Evolutionary conservation across 2,113 vertebrate species (phyloP).

Genomic region (Osmerus eperlanus): DNA sequence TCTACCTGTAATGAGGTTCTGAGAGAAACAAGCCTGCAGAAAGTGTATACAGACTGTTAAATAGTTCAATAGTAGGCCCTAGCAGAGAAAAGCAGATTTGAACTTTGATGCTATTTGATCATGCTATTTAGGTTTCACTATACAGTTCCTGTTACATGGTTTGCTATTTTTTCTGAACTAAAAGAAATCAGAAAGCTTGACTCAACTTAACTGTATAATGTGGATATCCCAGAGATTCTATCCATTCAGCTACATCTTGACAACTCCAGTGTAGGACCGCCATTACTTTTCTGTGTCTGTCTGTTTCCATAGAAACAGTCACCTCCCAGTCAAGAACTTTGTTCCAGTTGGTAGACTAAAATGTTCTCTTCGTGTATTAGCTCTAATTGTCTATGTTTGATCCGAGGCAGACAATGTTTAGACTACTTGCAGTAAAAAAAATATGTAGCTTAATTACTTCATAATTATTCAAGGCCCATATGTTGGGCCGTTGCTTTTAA

Average conservation of each 20-base stretch:
- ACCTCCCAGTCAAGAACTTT: neutral
- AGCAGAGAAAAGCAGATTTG: neutral
- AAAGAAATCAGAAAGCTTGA: neutral
- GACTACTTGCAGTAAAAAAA: too few species aligned
- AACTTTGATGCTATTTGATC: too few species aligned
- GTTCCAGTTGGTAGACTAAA: neutral
- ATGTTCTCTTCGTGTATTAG: too few species aligned
- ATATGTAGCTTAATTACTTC: too few species aligned
- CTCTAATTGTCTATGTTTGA: too few species aligned
- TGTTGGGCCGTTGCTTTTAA: too few species aligned
- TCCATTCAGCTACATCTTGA: conserved; percentile 67
- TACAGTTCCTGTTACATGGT: too few species aligned
- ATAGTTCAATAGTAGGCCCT: neutral
- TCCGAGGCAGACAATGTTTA: too few species aligned
- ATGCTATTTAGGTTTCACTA: too few species aligned
- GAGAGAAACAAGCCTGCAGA: conserved; percentile 82
- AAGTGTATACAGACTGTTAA: conserved; percentile 18
- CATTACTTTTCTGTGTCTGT: conserved; percentile 46
- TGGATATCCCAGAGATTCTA: conserved; percentile 67
- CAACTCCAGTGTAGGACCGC: conserved; percentile 66
- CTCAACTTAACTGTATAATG: conserved; percentile 63
- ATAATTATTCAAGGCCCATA: too few species aligned
- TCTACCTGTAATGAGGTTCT: conserved; percentile 80
- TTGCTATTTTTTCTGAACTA: too few species aligned
- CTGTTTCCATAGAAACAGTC: conserved; percentile 63